A percentile compares a stretch with the other conserved stretches of the same genome.
These are phyloP conservation scores for Botia almorhae DNA, from an alignment of 2,797 vertebrate genomes.

Conservation along the genomic window DNA sequence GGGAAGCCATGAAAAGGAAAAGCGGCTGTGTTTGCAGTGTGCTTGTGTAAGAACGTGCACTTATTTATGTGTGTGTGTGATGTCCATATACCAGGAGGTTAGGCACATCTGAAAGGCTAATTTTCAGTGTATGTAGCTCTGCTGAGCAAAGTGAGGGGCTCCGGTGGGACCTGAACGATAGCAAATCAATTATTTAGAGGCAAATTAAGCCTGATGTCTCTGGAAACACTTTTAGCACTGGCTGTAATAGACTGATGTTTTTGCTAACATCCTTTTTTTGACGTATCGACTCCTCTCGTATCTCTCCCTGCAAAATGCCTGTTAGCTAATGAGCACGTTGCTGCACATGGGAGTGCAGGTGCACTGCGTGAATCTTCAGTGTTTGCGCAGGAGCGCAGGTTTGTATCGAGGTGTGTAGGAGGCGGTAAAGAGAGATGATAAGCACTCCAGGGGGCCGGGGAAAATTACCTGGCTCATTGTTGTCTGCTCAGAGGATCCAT, in stretches of 20 bases:
- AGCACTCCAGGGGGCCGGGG: conserved; percentile 60
- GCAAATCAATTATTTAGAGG: conserved; percentile 95
- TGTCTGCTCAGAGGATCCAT: conserved; percentile 68
- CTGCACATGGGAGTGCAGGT: conserved; percentile 21
- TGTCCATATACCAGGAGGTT: conserved; percentile 39
- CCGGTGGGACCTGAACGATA: conserved; percentile 80
- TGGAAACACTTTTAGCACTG: conserved; percentile 76
- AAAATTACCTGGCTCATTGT: conserved; percentile 75
- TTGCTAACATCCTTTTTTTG: conserved; percentile 62
- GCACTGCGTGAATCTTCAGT: conserved; percentile 27
- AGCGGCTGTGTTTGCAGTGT: conserved; percentile 29
- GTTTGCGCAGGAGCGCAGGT: conserved; percentile 29
- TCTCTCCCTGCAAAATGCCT: conserved; percentile 45
- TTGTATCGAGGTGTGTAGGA: conserved; percentile 52
- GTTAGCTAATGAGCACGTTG: conserved; percentile 43
- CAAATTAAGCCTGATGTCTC: conserved; percentile 86
- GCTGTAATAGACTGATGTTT: conserved; percentile 69
- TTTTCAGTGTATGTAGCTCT: conserved; percentile 84
- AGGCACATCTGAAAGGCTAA: conserved; percentile 85
- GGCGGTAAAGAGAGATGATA: conserved; percentile 64
- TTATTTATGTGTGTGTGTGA: conserved; percentile 33
- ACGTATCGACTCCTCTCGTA: conserved; percentile 57
- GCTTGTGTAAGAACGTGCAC: conserved; percentile 29
- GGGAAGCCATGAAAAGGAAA: conserved; percentile 70
- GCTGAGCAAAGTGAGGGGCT: conserved; percentile 82